Conservation (phyloP, 2,888 invertebrate species). For the Ypsolopha sequella region DNA sequence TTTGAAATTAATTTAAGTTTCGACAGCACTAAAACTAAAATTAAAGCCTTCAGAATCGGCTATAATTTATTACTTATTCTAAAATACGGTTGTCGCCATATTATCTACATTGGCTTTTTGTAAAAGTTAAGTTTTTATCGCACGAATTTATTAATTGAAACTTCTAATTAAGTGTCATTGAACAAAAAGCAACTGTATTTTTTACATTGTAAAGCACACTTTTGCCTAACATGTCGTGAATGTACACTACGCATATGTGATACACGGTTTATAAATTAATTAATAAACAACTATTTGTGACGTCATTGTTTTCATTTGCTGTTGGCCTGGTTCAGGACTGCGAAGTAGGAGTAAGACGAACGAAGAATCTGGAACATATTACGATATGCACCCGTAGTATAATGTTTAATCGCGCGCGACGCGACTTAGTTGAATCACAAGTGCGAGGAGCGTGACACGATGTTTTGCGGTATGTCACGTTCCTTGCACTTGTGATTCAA, state of each 20-base stretch:
- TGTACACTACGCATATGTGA: constrained; percentile 66
- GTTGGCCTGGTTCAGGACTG: constrained; percentile 46
- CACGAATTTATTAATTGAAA: constrained; percentile 58
- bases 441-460: too few relatives aligned
- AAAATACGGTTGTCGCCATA: too few relatives aligned
- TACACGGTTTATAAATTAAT: constrained; percentile 65
- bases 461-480: too few relatives aligned
- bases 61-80: too few relatives aligned
- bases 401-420: too few relatives aligned
- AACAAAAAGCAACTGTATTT: constrained; percentile 41
- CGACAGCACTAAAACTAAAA: too few relatives aligned
- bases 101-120: constrained; percentile 30
- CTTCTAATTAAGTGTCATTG: constrained; percentile 36
- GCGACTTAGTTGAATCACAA: too few relatives aligned
- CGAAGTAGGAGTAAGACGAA: constrained; percentile 56
- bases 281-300: constrained; percentile 34
- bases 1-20: too few relatives aligned
- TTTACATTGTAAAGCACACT: constrained; percentile 58
- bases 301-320: constrained; percentile 18
- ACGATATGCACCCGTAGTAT: too few relatives aligned
- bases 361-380: constrained; percentile 49
- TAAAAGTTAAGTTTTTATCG: constrained; percentile 42
- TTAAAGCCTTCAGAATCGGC: too few relatives aligned
- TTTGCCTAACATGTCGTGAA: constrained; percentile 61
- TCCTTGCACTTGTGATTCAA: too few relatives aligned